Evolutionary conservation across 2,888 invertebrate species (phyloP), one percentile per base, ranked within the genome.

Genomic region (Himalopsyche kuldschensis): DNA sequence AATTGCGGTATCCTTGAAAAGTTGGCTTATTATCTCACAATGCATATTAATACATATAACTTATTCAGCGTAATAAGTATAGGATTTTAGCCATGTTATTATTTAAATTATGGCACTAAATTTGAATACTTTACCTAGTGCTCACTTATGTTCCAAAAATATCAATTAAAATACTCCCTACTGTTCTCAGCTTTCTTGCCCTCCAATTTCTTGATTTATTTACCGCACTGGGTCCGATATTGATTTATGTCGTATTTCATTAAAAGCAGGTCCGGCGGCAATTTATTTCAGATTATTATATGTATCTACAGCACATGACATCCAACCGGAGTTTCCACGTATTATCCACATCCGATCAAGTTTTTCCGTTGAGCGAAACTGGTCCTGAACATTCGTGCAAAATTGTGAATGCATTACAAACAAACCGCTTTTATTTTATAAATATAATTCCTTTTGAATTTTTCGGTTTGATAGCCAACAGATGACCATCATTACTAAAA

Each of bases 81-180:
- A 20, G 20, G 55, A 8, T 20, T 55, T 20, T 55, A 55, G 6
- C 20, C n/a, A 20, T 10, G 48, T n/a, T 20, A 55, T 55, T 55
- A 55, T 55, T 55, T 20, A 55, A 55, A 20, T 8, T 24, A 55
- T 4, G 20, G 10, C 20, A 55, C 55, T 55, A 24, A 20, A 24
- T 55, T 55, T 55, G 6, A 20, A 20, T 20, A 20, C 55, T 20
- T 11, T 24, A 24, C 24, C 20, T 10, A 55, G 55, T 55, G 24
- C 55, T 20, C 55, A 55, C 55, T 55, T 20, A 55, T 55, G 55
- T 20, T 55, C 55, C 10, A 20, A 55, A 55, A 24, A 69, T 77
- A 63, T 85, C 82, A 84, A 84, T 85, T 85, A 85, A 84, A 85
- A 84, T 75, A 80, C 63, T 82, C 82, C 85, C 85, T 80, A 85